Evolutionary conservation across 2,113 vertebrate species (phyloP).

Genomic region (Siphamia tubifer): DNA sequence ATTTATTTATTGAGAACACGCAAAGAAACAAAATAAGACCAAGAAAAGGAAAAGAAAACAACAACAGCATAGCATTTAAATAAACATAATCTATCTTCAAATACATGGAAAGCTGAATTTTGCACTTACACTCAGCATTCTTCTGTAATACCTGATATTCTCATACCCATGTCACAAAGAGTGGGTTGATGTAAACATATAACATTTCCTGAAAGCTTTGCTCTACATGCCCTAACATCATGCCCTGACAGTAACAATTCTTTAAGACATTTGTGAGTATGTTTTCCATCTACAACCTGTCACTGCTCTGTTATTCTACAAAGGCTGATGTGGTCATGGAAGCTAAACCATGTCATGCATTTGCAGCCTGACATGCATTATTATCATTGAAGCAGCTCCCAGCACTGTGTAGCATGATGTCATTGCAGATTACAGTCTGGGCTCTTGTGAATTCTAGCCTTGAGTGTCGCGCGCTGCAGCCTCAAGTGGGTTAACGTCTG

Average conservation of each 20-base stretch:
- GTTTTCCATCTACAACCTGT: slow-evolving; percentile 6
- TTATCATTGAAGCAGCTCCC: slow-evolving; percentile 27
- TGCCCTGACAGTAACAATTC: slow-evolving; percentile 10
- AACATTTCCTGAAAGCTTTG: too few relatives aligned
- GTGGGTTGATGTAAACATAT: too few relatives aligned
- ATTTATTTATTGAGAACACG: too few relatives aligned
- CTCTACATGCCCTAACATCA: too few relatives aligned
- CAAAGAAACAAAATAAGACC: too few relatives aligned
- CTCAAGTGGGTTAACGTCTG: slow-evolving; percentile 64
- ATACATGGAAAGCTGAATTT: too few relatives aligned
- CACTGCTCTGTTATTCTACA: not conserved
- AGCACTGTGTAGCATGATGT: slow-evolving; percentile 64
- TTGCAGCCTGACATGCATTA: slow-evolving; percentile 19
- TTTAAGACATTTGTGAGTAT: not conserved
- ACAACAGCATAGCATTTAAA: too few relatives aligned
- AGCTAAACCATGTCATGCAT: slow-evolving; percentile 2
- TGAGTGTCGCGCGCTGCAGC: slow-evolving; percentile 45
- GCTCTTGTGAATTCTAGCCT: slow-evolving; percentile 39
- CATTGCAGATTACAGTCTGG: slow-evolving; percentile 58
- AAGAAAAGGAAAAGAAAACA: too few relatives aligned
- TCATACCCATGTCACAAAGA: too few relatives aligned
- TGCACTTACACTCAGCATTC: too few relatives aligned
- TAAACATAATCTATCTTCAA: too few relatives aligned
- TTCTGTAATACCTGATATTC: too few relatives aligned
- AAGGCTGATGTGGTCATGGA: slow-evolving; percentile 11